These are phyloP conservation scores for Spheniscus humboldti DNA, from an alignment of 2,797 vertebrate genomes.

Conservation along the genomic window DNA sequence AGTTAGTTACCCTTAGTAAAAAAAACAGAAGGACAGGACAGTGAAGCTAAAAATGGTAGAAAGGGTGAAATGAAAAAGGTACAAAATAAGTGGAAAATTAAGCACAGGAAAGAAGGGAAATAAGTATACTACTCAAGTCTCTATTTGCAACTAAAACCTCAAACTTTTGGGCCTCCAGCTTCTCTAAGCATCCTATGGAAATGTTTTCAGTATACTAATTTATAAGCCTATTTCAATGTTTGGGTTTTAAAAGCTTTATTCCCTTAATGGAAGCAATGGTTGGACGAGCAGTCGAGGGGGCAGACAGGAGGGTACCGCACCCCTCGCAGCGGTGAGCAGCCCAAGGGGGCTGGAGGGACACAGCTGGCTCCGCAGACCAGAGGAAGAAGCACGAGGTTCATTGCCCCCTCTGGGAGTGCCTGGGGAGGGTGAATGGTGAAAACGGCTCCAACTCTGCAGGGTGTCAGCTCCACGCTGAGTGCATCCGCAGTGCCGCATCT, in stretches of 20 bases:
- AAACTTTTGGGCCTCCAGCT: neutral
- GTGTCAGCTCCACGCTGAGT: neutral
- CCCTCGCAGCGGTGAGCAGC: accelerated
- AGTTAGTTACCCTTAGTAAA: neutral
- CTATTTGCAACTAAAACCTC: neutral
- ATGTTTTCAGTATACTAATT: neutral
- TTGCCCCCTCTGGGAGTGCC: neutral
- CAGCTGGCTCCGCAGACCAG: accelerated
- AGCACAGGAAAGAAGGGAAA: neutral
- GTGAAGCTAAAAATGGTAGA: neutral
- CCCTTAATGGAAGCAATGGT: too few relatives aligned
- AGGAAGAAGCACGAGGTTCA: neutral
- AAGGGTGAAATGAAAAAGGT: neutral
- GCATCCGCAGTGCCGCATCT: neutral
- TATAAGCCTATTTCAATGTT: neutral
- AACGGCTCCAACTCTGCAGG: accelerated
- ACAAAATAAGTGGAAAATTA: neutral
- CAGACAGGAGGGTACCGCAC: neutral
- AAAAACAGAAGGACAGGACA: neutral
- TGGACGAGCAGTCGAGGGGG: neutral
- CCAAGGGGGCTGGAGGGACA: accelerated
- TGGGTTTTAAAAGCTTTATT: neutral
- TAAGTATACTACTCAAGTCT: neutral
- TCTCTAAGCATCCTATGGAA: neutral
- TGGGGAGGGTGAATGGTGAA: neutral